phyloP scores from a whole-genome alignment of 2,113 vertebrate genomes.

The Planiliza haematocheilus region DNA sequence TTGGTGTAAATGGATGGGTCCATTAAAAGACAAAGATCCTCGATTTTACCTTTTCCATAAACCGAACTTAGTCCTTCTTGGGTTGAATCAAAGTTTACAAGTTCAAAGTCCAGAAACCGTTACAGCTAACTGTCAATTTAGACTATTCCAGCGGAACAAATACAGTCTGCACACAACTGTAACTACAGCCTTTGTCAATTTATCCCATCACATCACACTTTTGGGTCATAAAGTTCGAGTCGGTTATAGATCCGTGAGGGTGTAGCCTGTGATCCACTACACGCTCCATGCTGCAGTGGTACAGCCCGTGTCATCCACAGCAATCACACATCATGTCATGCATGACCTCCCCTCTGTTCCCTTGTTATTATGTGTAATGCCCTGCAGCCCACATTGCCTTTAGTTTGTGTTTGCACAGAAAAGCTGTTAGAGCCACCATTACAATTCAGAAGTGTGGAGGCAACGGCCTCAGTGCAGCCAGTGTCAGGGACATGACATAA shows the following conservation, averaged over 20 bases:
- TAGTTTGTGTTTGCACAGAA: background rate
- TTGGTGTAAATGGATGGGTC: too few relatives aligned
- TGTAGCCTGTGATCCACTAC: conserved; percentile 17
- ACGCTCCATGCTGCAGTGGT: conserved; percentile 24
- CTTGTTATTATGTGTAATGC: conserved; percentile 34
- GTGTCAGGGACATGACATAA: too few relatives aligned
- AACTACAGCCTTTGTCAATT: background rate
- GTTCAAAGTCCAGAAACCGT: background rate
- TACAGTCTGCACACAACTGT: background rate
- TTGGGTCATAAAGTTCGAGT: conserved; percentile 18
- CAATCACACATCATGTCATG: conserved; percentile 40
- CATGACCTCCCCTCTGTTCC: conserved; percentile 35
- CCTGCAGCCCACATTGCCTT: conserved; percentile 19
- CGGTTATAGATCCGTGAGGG: background rate
- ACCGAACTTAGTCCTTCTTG: too few relatives aligned
- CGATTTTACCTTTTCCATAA: too few relatives aligned
- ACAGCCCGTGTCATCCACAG: conserved; percentile 7
- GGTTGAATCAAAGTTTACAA: too few relatives aligned
- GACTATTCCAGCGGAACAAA: conserved; percentile 2
- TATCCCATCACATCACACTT: conserved; percentile 1
- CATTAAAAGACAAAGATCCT: too few relatives aligned
- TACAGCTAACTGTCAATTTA: background rate
- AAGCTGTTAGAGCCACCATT: background rate
- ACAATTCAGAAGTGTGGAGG: too few relatives aligned
- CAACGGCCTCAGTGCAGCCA: too few relatives aligned